Conservation (phyloP, 2,797 vertebrate genomes). For the Clarias platycephalus region DNA sequence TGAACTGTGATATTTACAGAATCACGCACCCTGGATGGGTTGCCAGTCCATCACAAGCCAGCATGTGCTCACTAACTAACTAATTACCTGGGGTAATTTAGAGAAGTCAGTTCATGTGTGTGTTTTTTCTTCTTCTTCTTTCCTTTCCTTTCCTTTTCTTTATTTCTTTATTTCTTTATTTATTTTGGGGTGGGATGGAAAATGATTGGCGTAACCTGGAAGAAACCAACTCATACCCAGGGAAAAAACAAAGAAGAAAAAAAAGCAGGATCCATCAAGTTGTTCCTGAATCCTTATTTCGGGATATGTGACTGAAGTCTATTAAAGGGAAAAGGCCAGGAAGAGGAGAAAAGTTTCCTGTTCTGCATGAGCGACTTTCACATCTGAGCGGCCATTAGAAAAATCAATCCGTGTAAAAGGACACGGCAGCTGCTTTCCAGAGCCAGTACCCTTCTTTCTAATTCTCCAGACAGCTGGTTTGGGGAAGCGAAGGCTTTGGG, state of each 20-base stretch:
- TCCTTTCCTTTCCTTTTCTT: too few relatives aligned
- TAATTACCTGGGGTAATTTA: background rate
- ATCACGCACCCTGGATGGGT: background rate
- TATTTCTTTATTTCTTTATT: too few relatives aligned
- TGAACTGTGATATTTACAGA: too few relatives aligned
- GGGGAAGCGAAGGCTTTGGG: slow-evolving; percentile 47
- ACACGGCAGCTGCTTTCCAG: slow-evolving; percentile 40
- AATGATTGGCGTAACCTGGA: too few relatives aligned
- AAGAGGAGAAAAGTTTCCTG: slow-evolving; percentile 1
- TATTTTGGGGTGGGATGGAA: background rate
- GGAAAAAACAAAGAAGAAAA: too few relatives aligned
- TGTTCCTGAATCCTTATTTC: slow-evolving; percentile 10
- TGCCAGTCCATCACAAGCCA: background rate
- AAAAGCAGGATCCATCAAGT: background rate
- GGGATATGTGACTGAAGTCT: background rate
- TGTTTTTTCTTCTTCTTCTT: too few relatives aligned
- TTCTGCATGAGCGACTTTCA: slow-evolving; percentile 17
- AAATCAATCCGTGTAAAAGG: slow-evolving; percentile 24
- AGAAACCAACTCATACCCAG: background rate
- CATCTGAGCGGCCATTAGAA: slow-evolving; percentile 14
- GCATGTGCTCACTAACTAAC: background rate
- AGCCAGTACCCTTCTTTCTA: slow-evolving; percentile 58
- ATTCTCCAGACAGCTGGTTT: slow-evolving; percentile 66
- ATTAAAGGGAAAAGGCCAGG: background rate
- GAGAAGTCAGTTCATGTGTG: background rate